Conservation (phyloP, 2,113 vertebrate species). For the Petrocephalus zakoni region DNA sequence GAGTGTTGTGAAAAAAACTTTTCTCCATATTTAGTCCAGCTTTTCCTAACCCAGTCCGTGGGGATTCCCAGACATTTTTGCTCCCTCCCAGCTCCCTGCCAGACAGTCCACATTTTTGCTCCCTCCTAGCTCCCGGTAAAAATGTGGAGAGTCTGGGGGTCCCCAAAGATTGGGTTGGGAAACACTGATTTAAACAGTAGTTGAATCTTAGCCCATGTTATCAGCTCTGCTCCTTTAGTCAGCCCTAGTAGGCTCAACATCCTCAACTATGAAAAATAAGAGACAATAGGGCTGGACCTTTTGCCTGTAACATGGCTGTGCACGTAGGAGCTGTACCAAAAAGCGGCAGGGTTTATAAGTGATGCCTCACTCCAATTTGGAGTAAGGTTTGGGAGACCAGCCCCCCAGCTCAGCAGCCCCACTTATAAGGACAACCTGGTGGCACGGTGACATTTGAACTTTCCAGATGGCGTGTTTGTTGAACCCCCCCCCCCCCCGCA, state of each 20-base stretch:
- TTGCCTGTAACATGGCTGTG: background rate
- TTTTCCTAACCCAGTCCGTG: background rate
- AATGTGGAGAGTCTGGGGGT: background rate
- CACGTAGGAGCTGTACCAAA: background rate
- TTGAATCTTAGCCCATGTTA: background rate
- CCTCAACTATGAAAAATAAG: background rate
- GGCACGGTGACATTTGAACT: conserved; percentile 5
- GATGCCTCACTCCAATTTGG: background rate
- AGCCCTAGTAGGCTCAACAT: background rate
- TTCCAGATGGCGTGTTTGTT: background rate
- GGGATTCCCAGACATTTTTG: background rate
- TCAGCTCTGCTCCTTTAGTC: background rate
- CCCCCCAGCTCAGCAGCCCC: too few relatives aligned
- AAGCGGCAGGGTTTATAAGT: background rate
- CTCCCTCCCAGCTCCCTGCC: background rate
- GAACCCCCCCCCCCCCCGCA: background rate
- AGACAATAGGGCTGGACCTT: background rate
- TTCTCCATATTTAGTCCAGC: background rate
- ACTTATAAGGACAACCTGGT: background rate
- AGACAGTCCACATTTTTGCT: background rate
- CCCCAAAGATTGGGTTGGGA: background rate
- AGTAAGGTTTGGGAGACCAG: background rate
- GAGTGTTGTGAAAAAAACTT: background rate
- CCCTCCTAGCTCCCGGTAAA: background rate
- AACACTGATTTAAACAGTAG: background rate